Percentiles rank a stretch among this genome's conserved stretches.
Conservation (phyloP, 2,888 invertebrate species). For the Ferrisia virgata region DNA sequence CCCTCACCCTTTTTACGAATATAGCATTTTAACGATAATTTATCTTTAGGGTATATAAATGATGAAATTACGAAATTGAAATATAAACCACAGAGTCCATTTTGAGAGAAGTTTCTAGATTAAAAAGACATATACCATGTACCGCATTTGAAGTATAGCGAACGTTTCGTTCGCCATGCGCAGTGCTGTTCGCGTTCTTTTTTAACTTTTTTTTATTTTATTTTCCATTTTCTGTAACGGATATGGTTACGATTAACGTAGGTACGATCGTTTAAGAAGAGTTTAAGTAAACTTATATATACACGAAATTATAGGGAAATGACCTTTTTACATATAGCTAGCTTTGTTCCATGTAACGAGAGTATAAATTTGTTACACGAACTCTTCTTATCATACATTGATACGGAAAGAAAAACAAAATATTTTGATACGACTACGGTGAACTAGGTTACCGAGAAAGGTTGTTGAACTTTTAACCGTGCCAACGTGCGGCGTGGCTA, state of each 20-base stretch:
- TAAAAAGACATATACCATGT: too few species aligned
- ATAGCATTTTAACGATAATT: too few species aligned
- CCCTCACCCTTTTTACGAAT: too few species aligned
- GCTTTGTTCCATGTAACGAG: not conserved
- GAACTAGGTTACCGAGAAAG: conserved; percentile 39
- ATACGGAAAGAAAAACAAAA: conserved; percentile 33
- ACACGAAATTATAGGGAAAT: conserved; percentile 13
- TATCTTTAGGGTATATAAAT: too few species aligned
- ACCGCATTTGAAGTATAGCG: too few species aligned
- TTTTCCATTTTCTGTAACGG: not conserved
- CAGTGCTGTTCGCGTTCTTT: not conserved
- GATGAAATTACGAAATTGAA: too few species aligned
- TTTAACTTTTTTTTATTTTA: not conserved
- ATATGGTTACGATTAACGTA: not conserved
- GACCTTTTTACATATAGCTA: conserved; percentile 22
- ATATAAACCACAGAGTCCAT: too few species aligned
- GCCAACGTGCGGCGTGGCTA: not conserved
- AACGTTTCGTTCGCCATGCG: not conserved
- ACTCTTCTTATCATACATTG: conserved; percentile 7
- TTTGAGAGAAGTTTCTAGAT: too few species aligned
- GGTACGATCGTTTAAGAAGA: not conserved
- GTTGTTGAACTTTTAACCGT: conserved; percentile 42
- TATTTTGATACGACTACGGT: conserved; percentile 11
- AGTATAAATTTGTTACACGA: conserved; percentile 12
- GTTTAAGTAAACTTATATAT: conserved; percentile 19